Percentiles rank a stretch among this genome's conserved stretches.
phyloP scores from a whole-genome alignment of 2,113 vertebrate genomes.

The Poecile atricapillus region DNA sequence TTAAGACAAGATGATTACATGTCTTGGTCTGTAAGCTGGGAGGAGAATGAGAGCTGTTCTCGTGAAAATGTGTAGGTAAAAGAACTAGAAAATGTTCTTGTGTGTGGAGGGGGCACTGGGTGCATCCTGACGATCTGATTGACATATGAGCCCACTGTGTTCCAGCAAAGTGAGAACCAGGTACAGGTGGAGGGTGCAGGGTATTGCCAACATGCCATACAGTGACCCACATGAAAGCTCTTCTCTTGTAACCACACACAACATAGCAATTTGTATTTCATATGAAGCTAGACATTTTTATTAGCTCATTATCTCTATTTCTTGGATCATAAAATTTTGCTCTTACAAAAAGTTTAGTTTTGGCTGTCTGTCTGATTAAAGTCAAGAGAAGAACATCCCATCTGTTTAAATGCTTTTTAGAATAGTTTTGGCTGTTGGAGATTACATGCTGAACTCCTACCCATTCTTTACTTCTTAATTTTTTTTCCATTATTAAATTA shows the following conservation, averaged over 20 bases:
- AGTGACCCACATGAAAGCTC: background rate
- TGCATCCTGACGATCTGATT: background rate
- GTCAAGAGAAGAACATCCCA: background rate
- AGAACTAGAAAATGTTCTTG: background rate
- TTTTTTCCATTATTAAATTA: background rate
- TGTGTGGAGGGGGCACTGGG: too few species aligned
- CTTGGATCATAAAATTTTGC: background rate
- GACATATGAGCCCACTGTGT: background rate
- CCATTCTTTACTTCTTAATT: background rate
- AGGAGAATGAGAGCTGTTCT: background rate
- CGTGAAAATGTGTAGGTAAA: background rate
- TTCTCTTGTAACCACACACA: background rate
- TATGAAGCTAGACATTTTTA: background rate
- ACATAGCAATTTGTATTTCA: background rate
- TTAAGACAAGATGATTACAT: background rate
- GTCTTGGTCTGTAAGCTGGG: rapidly evolving
- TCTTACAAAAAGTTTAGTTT: background rate
- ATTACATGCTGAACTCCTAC: background rate
- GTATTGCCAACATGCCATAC: background rate
- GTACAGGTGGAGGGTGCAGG: rapidly evolving
- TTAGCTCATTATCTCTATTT: background rate
- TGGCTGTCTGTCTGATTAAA: background rate
- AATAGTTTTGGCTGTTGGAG: background rate
- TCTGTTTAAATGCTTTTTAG: background rate
- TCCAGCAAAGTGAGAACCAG: background rate